Evolutionary conservation across 2,113 vertebrate genomes (phyloP), one percentile per base, ranked within the genome.

Genomic region (Hemiprocne comata): DNA sequence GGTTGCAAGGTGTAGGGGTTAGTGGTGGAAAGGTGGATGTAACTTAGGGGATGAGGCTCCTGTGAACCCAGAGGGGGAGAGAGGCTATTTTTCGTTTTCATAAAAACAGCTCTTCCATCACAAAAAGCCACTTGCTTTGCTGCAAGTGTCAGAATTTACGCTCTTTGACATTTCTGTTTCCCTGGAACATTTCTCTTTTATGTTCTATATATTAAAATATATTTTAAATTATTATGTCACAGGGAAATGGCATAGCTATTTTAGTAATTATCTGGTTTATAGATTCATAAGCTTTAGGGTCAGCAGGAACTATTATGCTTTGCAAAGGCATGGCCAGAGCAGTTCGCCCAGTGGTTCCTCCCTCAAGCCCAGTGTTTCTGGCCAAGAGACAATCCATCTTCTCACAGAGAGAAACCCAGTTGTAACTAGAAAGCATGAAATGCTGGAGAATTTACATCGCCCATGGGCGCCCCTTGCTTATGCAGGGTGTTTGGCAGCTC

Each of bases 211-310:
- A 54, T 93, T 91, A 76, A 94, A 93, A 94, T 20, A 29, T 6
- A 50, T 76, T 93, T 80, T 31, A 85, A 62, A 73, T 62, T 85
- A 50, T 57, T 93, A 70, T 76, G 78, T 88, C 82, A 25, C 82
- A 54, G 50, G 58, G 28, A 95, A 94, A 93, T 46, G 64, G 64
- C 92, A 85, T 9, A 31, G 82, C 78, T 80, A 46, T 94, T 94
- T 90, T 42, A 62, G 72, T 83, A 94, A 90, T 92, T 91, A 88
- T 77, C 90, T 88, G 28, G 8, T 88, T 95, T 90, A 94, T 73
- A 70, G 90, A 76, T 83, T 80, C 94, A 73, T 88, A 85, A 85
- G 24, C 57, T 89, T 86, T 62, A 81, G 57, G 86, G 86, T 76
- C 86, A 90, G 79, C 80, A 92, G 64, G 64, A 79, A 66, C 38